Percentiles rank a stretch among this genome's conserved stretches.
Evolutionary conservation across 2,888 invertebrate species (phyloP).

Genomic region (Hydrotaea cyrtoneurina): DNA sequence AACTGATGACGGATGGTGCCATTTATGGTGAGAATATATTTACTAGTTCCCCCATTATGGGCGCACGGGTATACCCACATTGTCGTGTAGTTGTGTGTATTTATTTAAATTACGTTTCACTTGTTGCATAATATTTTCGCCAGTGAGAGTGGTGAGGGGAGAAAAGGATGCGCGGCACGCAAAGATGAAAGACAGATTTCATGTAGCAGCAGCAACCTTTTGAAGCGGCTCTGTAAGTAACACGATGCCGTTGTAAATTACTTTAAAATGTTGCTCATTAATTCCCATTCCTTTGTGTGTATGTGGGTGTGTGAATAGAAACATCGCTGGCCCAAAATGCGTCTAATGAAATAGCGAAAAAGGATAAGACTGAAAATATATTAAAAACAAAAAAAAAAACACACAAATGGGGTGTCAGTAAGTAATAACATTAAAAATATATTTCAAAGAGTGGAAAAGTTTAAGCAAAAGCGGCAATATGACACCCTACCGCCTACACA

Average conservation of each 20-base stretch:
- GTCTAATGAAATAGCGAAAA: background rate
- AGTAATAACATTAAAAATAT: background rate
- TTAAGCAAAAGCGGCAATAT: background rate
- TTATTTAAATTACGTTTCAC: constrained; percentile 49
- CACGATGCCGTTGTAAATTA: constrained; percentile 22
- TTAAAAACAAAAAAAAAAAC: background rate
- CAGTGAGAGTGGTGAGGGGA: background rate
- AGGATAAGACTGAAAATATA: background rate
- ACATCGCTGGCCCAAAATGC: background rate
- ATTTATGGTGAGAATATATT: background rate
- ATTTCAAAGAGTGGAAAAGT: background rate
- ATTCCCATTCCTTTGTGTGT: constrained; percentile 11
- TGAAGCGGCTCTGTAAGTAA: background rate
- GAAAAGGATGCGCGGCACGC: background rate
- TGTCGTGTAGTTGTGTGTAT: background rate
- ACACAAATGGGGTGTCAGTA: background rate
- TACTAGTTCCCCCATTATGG: background rate
- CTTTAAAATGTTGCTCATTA: constrained; percentile 49
- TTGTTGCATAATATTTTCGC: constrained; percentile 44
- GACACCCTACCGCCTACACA: background rate
- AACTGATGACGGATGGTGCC: background rate
- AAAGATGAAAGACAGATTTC: background rate
- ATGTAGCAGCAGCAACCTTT: constrained; percentile 8
- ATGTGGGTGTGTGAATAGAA: background rate
- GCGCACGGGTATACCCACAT: background rate